phyloP scores from a whole-genome alignment of 1,140 invertebrate species.

The Drosophila mayri region DNA sequence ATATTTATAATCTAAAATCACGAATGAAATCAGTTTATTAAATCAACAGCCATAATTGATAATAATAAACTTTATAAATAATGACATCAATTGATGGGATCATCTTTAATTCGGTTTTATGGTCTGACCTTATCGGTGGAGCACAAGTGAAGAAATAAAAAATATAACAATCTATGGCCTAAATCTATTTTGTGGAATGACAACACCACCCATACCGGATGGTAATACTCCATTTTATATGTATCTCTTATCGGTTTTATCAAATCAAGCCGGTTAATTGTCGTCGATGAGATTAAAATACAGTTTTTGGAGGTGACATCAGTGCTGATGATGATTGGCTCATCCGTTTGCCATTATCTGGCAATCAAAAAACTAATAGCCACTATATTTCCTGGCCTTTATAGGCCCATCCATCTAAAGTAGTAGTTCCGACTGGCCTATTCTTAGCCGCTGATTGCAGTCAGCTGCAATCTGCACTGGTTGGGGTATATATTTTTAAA shows the following conservation, averaged over 20 bases:
- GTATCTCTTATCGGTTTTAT: conserved; percentile 12
- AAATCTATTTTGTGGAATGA: conserved; percentile 6
- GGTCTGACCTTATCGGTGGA: neutral
- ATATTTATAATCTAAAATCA: too few relatives aligned
- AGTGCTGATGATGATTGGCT: conserved; percentile 40
- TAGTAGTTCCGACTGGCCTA: conserved; percentile 39
- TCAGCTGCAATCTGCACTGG: conserved; percentile 26
- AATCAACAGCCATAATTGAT: neutral
- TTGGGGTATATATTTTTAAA: conserved; percentile 54
- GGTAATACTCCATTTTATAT: conserved; percentile 5
- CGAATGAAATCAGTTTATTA: neutral
- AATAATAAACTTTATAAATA: neutral
- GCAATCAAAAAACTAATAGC: conserved; percentile 21
- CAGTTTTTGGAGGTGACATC: conserved; percentile 48
- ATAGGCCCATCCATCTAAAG: conserved; percentile 19
- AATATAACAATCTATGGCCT: neutral
- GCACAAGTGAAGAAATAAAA: neutral
- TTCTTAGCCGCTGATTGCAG: conserved; percentile 50
- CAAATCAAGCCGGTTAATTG: conserved; percentile 9
- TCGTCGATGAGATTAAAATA: conserved; percentile 2
- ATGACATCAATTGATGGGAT: conserved; percentile 31
- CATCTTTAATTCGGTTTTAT: conserved; percentile 27
- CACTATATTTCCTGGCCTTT: conserved; percentile 8
- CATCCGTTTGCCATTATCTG: conserved; percentile 54
- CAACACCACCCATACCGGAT: neutral